Conservation (phyloP, 2,113 vertebrate species). For the Vimba vimba region DNA sequence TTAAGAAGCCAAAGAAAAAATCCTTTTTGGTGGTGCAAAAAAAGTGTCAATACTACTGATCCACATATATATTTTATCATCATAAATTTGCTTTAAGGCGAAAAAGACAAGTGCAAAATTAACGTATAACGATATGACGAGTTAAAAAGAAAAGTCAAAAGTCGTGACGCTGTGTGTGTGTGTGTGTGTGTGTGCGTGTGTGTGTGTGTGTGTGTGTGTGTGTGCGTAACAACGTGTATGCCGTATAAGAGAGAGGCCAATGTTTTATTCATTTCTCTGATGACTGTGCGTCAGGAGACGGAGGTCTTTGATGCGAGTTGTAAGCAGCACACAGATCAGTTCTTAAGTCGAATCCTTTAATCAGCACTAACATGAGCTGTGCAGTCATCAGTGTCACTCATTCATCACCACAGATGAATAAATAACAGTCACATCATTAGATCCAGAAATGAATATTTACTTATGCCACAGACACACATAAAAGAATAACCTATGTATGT, state of each 20-base stretch:
- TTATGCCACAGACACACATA: not conserved
- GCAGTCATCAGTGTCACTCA: slow-evolving; percentile 8
- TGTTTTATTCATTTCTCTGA: slow-evolving; percentile 25
- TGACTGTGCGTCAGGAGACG: slow-evolving; percentile 21
- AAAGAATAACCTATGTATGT: not conserved
- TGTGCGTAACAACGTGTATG: not conserved
- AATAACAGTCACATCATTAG: slow-evolving; percentile 23
- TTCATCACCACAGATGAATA: slow-evolving; percentile 21
- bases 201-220: not conserved
- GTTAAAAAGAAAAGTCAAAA: not conserved
- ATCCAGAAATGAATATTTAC: not conserved
- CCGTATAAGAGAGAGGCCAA: not conserved
- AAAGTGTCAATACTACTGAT: not conserved
- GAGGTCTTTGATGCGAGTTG: slow-evolving; percentile 33
- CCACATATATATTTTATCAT: not conserved
- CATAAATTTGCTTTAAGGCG: not conserved
- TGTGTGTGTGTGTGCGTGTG: not conserved
- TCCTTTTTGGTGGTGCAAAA: not conserved
- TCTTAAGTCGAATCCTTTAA: not conserved
- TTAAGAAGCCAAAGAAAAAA: not conserved
- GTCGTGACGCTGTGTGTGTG: not conserved
- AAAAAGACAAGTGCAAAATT: not conserved
- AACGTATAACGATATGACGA: not conserved
- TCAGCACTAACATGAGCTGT: slow-evolving; percentile 19
- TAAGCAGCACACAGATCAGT: slow-evolving; percentile 31